Conservation (phyloP, 2,797 vertebrate genomes). For the Danio jaintianensis region DNA sequence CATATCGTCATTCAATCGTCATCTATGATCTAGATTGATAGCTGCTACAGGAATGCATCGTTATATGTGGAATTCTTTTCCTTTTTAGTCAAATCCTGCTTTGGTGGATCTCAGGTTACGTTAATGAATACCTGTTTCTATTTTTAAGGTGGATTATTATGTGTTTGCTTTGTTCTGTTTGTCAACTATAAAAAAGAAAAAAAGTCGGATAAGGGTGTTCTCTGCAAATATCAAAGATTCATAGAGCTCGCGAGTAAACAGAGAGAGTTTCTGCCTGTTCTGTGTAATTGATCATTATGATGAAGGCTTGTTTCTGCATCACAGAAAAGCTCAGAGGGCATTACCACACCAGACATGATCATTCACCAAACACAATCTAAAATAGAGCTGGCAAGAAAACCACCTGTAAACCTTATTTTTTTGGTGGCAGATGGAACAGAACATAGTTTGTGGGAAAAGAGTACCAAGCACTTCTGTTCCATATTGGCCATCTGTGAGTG, state of each 20-base stretch:
- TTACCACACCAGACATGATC: neutral
- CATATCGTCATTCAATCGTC: no score
- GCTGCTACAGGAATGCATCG: neutral
- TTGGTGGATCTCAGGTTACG: neutral
- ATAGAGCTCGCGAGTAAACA: neutral
- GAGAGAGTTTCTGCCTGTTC: conserved; percentile 13
- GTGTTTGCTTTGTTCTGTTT: conserved; percentile 23
- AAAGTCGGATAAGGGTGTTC: neutral
- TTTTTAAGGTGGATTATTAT: conserved; percentile 3
- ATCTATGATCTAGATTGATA: neutral
- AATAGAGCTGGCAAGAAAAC: conserved; percentile 23
- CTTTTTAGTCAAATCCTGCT: neutral
- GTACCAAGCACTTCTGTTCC: conserved; percentile 19
- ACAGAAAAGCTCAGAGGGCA: conserved; percentile 9
- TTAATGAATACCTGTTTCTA: conserved; percentile 7
- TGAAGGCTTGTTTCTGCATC: conserved; percentile 1
- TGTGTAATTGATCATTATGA: conserved; percentile 15
- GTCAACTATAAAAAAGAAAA: neutral
- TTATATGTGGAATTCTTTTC: neutral
- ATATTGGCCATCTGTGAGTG: conserved; percentile 31
- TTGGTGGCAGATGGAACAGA: conserved; percentile 43
- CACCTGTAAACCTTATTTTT: conserved; percentile 42
- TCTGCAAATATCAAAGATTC: conserved; percentile 22
- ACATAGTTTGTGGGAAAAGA: conserved; percentile 37
- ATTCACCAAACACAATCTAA: conserved; percentile 20